A percentile compares a stretch with the other conserved stretches of the same genome.
These are phyloP conservation scores for Onychostoma macrolepis DNA, from an alignment of 2,113 vertebrate species.

Conservation along the genomic window DNA sequence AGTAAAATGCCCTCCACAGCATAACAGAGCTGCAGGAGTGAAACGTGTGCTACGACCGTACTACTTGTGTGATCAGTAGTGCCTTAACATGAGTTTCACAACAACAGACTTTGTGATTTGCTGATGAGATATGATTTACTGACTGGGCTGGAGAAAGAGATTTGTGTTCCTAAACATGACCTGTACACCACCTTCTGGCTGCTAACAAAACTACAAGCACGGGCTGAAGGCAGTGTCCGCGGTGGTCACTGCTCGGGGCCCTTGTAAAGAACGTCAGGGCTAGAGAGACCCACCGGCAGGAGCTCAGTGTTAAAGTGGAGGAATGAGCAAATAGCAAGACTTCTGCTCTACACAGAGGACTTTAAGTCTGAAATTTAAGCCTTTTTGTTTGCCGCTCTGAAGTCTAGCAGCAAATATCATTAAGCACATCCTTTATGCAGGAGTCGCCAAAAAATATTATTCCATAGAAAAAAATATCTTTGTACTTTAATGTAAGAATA, in stretches of 20 bases:
- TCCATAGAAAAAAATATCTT: background rate
- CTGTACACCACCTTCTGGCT: background rate
- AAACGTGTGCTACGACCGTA: background rate
- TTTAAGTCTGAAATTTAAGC: background rate
- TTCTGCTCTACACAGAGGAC: too few relatives aligned
- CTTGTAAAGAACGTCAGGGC: background rate
- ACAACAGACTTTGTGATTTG: background rate
- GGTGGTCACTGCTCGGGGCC: background rate
- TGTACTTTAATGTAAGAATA: background rate
- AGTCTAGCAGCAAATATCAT: background rate
- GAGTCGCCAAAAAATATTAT: background rate
- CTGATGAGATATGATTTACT: background rate
- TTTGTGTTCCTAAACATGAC: background rate
- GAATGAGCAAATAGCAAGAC: too few relatives aligned
- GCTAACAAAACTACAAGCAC: background rate
- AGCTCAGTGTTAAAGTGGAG: background rate
- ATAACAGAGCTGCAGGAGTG: background rate
- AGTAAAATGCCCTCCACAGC: background rate
- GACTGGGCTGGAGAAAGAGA: background rate
- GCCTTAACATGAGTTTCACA: background rate
- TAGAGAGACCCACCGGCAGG: background rate
- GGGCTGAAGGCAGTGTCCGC: background rate
- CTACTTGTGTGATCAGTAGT: background rate
- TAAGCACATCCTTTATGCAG: background rate
- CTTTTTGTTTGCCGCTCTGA: background rate